Evolutionary conservation across 2,888 invertebrate genomes (phyloP).

Genomic region (Troglohyphantes excavatus): DNA sequence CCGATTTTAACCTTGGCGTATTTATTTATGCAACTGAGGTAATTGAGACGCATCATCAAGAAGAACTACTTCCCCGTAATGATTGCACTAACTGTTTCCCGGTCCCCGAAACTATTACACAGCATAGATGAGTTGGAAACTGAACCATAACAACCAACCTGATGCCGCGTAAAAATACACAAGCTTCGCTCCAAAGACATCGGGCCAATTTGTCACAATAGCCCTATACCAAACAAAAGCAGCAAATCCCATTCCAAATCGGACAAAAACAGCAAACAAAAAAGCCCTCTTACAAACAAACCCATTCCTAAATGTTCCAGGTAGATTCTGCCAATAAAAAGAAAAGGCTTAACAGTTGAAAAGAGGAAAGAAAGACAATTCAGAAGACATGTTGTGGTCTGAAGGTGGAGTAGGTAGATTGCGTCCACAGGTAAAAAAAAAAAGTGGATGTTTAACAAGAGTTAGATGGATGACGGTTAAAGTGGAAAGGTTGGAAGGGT

Average conservation of each 20-base stretch:
- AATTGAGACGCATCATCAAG: too few species aligned
- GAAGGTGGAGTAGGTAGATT: constrained; percentile 1
- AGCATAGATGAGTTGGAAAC: too few species aligned
- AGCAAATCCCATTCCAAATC: background rate
- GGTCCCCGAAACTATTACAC: too few species aligned
- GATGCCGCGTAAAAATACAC: too few species aligned
- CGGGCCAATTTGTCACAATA: background rate
- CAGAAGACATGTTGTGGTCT: background rate
- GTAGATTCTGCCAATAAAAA: background rate
- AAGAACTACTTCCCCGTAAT: too few species aligned
- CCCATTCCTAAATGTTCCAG: background rate
- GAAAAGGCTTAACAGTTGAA: background rate
- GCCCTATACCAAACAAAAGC: background rate
- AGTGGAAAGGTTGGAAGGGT: constrained; percentile 76
- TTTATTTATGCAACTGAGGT: too few species aligned
- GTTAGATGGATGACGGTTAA: constrained; percentile 73
- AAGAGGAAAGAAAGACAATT: background rate
- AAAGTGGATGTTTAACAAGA: constrained; percentile 65
- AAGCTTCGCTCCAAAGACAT: too few species aligned
- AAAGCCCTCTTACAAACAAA: constrained; percentile 2
- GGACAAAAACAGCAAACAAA: background rate
- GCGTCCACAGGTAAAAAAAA: constrained; percentile 49
- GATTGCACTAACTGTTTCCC: too few species aligned
- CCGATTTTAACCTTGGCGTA: too few species aligned
- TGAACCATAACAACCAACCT: too few species aligned